phyloP scores from a whole-genome alignment of 2,113 vertebrate species.

The Alethe diademata region DNA sequence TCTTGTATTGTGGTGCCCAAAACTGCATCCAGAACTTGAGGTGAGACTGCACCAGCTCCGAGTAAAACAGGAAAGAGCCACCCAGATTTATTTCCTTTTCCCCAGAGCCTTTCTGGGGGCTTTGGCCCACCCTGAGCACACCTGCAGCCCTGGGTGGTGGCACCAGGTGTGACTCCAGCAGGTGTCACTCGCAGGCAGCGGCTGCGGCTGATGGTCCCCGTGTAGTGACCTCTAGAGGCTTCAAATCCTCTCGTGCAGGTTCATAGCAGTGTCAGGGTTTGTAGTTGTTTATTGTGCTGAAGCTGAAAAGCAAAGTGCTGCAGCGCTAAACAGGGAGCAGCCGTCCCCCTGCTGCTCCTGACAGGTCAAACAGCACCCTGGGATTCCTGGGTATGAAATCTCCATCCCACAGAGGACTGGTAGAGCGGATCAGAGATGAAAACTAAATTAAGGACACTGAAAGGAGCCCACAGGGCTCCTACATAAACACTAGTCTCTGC shows the following conservation, averaged over 20 bases:
- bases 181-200: slow-evolving; percentile 56
- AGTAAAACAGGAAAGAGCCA: not conserved
- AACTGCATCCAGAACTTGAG: not conserved
- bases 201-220: not conserved
- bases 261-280: not conserved
- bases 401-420: not conserved
- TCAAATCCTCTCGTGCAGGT: not conserved
- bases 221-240: slow-evolving; percentile 36
- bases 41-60: not conserved
- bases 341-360: not conserved
- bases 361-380: not conserved
- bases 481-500: not conserved
- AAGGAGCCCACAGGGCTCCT: not conserved
- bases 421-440: not conserved
- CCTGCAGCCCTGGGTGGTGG: not conserved
- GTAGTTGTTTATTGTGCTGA: not conserved
- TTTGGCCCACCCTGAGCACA: not conserved
- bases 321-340: not conserved
- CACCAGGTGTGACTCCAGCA: slow-evolving; percentile 20
- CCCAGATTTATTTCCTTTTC: not conserved
- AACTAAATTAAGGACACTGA: not conserved
- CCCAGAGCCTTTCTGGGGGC: not conserved
- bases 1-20: not conserved
- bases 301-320: not conserved
- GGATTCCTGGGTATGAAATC: not conserved